Evolutionary conservation across 2,888 invertebrate genomes (phyloP), one percentile per base, ranked within the genome.

Genomic region (Phorcus lineatus): DNA sequence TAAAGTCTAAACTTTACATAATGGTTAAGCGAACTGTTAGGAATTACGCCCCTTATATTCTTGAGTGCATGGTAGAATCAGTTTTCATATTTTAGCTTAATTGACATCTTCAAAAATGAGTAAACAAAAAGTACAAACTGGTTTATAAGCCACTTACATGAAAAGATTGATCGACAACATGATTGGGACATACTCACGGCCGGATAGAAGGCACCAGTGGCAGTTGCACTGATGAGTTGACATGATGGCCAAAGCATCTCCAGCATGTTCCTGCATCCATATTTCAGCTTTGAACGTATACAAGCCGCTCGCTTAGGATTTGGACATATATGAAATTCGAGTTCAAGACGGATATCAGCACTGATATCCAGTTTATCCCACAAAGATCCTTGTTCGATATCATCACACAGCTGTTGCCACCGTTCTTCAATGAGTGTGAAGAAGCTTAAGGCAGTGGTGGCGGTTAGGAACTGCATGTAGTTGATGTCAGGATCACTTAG

Each of bases 221-320:
- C 81, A 3, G 82, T 47, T 57, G 83, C 83, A 54, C 81, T 80
- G 36, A 86, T 19, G n/a, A 81, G 82, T 13, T 81, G 52, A 47
- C 82, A 84, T 4, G 76, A 70, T 13, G 82, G 84, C 86, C 86
- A 86, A 36, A 85, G 55, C 9, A 83, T 74, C 2, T 83, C 81
- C 24, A 83, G 81, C 40, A 85, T 85, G 31, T 77, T 75, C 17
- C 77, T 77, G 57, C 84, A 82, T 2, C 86, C 85, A 16, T 78
- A 66, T 16, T 16, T 16, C 31, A 86, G 83, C 66, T 83, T 83
- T n/a, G 53, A 24, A 57, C 85, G 81, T 16, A 86, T 66, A 47
- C 62, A 22, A 1, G 57, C 74, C 0, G 84, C 85, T 17, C 85
- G 81, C 0, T 52, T 19, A 4, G 62, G 62, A 36, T 83, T 62